Base-by-base conservation (phyloP, 2,797 vertebrate species). In the Glossophaga mutica region DNA sequence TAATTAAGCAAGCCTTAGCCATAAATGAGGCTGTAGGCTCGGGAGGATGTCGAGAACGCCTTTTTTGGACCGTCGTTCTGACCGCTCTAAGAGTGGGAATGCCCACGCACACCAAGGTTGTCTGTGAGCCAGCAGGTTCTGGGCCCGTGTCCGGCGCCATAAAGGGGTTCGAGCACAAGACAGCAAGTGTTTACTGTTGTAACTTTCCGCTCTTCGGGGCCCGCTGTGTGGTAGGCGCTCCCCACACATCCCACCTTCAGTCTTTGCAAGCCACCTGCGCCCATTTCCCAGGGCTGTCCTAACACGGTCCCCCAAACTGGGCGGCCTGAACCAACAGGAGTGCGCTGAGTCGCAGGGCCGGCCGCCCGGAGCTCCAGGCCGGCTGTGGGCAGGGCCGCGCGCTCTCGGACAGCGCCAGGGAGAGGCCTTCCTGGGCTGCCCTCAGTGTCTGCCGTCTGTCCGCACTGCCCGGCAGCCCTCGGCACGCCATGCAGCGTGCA, bases 1-100 rank as follows among this genome's bases (percentile, higher is more conserved):
- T 89, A 95, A 97, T 97, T 87, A 94, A 94, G 15, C 62, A 42
- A 44, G 68, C 78, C 62, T 93, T 76, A 62, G 76, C 34, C n/a
- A 37, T 71, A 81, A 92, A 77, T 81, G 73, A 95, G 37, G 7
- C 67, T 65, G 4, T n/a, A 82, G 83, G 78, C 91, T 90, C 82
- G 39, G 42, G 67, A 91, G 65, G 78, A 90, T 74, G 59, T 48
- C 85, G 90, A 85, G 55, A 65, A 77, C 6, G 82, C 92, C 50
- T 65, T 90, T 89, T 73, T 68, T 65, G 59, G 82, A 34, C 44
- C 79, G 50, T 86, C 87, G n/a, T 57, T 70, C 73, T 86, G 84
- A 78, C 68, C 24, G 24, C 74, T 77, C 0, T 21, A 68, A 73
- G 34, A 71, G 32, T 78, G 68, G 85, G 90, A 85, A 42, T 90